A percentile compares a stretch with the other conserved stretches of the same genome.
Evolutionary conservation across 2,113 vertebrate species (phyloP).

Genomic region (Calidris pugnax): DNA sequence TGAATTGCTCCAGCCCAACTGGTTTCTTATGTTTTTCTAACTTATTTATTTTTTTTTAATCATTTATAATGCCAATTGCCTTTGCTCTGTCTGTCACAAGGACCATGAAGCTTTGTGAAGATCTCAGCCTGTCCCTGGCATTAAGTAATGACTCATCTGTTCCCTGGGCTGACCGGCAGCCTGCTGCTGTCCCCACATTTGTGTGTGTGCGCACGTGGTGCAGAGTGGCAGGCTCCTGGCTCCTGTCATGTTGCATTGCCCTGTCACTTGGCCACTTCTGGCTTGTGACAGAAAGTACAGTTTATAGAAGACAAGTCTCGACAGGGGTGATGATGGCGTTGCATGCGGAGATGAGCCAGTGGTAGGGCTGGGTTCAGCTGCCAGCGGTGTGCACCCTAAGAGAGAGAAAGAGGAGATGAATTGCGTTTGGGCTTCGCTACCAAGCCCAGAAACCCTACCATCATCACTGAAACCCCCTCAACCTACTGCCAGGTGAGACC

Average conservation of each 20-base stretch:
- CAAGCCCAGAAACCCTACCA: background rate
- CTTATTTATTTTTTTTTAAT: background rate
- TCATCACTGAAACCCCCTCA: background rate
- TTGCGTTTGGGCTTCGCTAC: background rate
- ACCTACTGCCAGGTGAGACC: fast-evolving
- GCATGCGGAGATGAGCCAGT: background rate
- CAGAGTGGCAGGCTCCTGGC: background rate
- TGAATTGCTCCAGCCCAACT: background rate
- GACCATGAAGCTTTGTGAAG: background rate
- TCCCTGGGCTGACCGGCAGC: background rate
- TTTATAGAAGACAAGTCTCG: background rate
- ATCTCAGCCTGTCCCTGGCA: fast-evolving
- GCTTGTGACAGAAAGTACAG: background rate
- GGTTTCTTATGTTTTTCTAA: background rate
- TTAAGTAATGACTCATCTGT: background rate
- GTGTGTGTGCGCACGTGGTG: background rate
- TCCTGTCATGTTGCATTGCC: background rate
- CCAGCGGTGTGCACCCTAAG: background rate
- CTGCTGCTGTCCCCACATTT: background rate
- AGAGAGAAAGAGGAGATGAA: background rate
- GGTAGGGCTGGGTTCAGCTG: background rate
- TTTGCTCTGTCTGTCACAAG: background rate
- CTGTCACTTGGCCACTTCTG: background rate
- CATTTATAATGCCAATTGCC: background rate
- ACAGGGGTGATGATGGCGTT: background rate